phyloP scores from a whole-genome alignment of 2,113 vertebrate genomes.

The Xenus cinereus region DNA sequence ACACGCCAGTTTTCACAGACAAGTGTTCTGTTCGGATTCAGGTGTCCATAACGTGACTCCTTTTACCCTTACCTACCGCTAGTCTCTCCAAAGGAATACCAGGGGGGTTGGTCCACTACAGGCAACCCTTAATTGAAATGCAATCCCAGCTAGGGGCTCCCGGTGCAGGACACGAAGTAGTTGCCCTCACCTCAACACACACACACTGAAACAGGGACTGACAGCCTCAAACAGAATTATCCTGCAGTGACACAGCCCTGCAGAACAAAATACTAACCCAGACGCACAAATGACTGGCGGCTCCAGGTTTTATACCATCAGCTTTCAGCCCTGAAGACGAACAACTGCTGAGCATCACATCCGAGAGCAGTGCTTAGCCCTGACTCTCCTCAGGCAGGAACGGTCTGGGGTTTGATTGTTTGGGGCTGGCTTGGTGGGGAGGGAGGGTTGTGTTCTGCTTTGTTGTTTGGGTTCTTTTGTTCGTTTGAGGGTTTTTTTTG shows the following conservation, averaged over 20 bases:
- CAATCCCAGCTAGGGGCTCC: background rate
- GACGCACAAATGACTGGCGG: no score
- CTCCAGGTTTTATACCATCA: background rate
- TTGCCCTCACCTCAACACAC: background rate
- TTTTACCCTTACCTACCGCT: background rate
- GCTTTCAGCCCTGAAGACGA: background rate
- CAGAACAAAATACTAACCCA: background rate
- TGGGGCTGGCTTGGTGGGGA: background rate
- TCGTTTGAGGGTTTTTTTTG: background rate
- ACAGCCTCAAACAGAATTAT: fast-evolving
- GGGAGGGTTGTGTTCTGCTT: background rate
- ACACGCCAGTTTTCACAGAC: background rate
- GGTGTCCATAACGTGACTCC: fast-evolving
- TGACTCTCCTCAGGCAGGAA: background rate
- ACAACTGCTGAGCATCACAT: background rate
- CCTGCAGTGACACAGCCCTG: background rate
- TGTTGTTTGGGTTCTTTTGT: background rate
- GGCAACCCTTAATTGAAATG: background rate
- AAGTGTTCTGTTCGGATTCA: fast-evolving
- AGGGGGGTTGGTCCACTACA: background rate
- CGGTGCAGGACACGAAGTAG: background rate
- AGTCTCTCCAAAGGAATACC: background rate
- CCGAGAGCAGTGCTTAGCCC: background rate
- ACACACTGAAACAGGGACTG: no score
- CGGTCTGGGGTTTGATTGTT: background rate